phyloP scores from a whole-genome alignment of 2,888 invertebrate species.

The Tenthredo scrophulariae region DNA sequence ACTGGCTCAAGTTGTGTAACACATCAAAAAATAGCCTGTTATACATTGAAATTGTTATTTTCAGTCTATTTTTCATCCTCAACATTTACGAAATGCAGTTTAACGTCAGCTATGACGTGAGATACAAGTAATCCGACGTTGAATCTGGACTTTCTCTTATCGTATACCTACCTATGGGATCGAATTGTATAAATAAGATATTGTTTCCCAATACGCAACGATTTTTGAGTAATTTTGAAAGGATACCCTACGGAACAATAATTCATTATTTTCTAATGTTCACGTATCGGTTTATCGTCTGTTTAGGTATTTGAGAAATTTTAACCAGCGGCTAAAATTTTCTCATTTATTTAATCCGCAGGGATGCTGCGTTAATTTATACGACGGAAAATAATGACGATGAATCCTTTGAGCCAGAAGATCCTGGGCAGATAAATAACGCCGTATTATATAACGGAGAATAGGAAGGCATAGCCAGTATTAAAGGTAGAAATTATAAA shows the following conservation, averaged over 20 bases:
- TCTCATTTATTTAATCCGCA: not conserved
- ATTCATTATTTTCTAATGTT: too few species aligned
- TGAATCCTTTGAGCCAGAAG: not conserved
- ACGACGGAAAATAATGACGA: not conserved
- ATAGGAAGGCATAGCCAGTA: not conserved
- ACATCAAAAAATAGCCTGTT: not conserved
- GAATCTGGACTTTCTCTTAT: not conserved
- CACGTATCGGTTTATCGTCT: too few species aligned
- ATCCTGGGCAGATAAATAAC: not conserved
- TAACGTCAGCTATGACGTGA: not conserved
- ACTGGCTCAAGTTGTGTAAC: not conserved
- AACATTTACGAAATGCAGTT: not conserved
- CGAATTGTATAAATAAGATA: not conserved
- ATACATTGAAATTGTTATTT: not conserved
- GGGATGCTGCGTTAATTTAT: not conserved
- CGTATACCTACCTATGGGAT: not conserved
- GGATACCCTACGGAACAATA: too few species aligned
- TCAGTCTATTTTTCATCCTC: not conserved
- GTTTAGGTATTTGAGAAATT: too few species aligned
- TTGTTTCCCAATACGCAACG: not conserved
- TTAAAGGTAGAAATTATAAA: constrained; percentile 5
- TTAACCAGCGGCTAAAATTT: not conserved
- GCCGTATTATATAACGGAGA: not conserved
- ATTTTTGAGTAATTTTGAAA: not conserved
- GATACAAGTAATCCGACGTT: not conserved